Evolutionary conservation across 2,113 vertebrate species (phyloP).

Genomic region (Oncorhynchus mykiss): DNA sequence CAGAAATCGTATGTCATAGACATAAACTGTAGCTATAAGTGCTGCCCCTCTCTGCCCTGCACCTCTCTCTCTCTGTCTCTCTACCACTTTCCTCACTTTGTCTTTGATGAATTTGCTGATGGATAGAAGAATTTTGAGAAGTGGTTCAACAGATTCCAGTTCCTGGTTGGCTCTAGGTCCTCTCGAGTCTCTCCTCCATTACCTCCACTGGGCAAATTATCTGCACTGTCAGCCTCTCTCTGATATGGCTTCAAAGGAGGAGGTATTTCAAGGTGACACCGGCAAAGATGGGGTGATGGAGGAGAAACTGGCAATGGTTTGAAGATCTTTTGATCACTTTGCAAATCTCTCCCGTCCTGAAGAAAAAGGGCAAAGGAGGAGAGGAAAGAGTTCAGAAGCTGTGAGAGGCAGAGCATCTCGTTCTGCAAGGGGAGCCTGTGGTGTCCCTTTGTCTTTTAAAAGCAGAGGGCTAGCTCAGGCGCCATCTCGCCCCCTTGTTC

Average conservation of each 20-base stretch:
- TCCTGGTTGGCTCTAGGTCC: neutral
- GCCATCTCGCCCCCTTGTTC: constrained; percentile 29
- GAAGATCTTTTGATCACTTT: constrained; percentile 32
- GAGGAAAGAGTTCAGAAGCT: constrained; percentile 26
- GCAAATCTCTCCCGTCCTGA: neutral
- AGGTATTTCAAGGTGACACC: constrained; percentile 46
- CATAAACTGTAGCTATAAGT: no score
- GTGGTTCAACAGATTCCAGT: neutral
- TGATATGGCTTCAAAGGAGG: constrained; percentile 46
- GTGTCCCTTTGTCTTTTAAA: constrained; percentile 37
- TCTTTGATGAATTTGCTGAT: neutral
- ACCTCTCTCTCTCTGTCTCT: no score
- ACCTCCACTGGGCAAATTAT: constrained; percentile 37
- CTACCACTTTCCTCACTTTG: neutral
- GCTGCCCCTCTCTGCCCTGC: no score
- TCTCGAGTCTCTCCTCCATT: neutral
- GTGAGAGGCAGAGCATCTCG: constrained; percentile 12
- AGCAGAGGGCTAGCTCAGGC: constrained; percentile 28
- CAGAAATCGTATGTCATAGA: no score
- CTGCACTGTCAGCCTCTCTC: constrained; percentile 36
- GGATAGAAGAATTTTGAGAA: neutral
- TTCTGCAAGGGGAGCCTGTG: neutral
- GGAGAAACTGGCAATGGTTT: constrained; percentile 9
- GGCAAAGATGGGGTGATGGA: constrained; percentile 8
- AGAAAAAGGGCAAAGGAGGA: constrained; percentile 16